Evolutionary conservation across 2,888 invertebrate genomes (phyloP).

Genomic region (Galerucella nymphaeae): DNA sequence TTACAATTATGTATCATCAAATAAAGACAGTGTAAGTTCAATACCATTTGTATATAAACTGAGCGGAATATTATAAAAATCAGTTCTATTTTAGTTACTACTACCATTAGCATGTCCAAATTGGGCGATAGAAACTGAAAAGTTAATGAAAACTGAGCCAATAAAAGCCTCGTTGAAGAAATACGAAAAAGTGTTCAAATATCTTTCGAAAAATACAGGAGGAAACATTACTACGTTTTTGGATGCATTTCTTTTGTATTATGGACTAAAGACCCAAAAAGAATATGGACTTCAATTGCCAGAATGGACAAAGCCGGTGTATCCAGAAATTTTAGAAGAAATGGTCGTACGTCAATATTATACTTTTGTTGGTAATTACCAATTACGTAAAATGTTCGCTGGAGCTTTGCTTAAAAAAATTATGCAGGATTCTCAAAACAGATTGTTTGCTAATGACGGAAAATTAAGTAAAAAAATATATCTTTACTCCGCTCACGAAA

Average conservation of each 20-base stretch:
- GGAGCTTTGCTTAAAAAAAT: constrained; percentile 51
- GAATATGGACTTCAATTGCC: constrained; percentile 61
- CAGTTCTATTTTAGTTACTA: constrained; percentile 33
- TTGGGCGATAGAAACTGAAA: constrained; percentile 43
- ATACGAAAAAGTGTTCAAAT: constrained; percentile 65
- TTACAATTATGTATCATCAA: constrained; percentile 70
- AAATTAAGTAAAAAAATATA: constrained; percentile 47
- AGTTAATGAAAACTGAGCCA: constrained; percentile 59
- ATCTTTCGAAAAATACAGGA: constrained; percentile 67
- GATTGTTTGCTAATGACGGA: constrained; percentile 33
- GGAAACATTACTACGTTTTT: constrained; percentile 67
- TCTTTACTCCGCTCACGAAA: constrained; percentile 68
- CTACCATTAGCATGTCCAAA: constrained; percentile 46
- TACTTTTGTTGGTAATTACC: constrained; percentile 52
- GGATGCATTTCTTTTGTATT: constrained; percentile 71
- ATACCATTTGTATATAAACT: constrained; percentile 29
- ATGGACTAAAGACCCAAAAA: constrained; percentile 72
- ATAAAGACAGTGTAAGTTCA: constrained; percentile 44
- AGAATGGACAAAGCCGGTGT: constrained; percentile 61
- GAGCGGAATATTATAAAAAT: not conserved
- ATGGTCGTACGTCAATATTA: constrained; percentile 51
- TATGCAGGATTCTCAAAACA: constrained; percentile 43
- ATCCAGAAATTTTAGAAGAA: constrained; percentile 56
- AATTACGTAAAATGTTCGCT: constrained; percentile 50
- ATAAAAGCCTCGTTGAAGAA: constrained; percentile 60